Conservation (phyloP, 2,113 vertebrate species). For the Rana temporaria region DNA sequence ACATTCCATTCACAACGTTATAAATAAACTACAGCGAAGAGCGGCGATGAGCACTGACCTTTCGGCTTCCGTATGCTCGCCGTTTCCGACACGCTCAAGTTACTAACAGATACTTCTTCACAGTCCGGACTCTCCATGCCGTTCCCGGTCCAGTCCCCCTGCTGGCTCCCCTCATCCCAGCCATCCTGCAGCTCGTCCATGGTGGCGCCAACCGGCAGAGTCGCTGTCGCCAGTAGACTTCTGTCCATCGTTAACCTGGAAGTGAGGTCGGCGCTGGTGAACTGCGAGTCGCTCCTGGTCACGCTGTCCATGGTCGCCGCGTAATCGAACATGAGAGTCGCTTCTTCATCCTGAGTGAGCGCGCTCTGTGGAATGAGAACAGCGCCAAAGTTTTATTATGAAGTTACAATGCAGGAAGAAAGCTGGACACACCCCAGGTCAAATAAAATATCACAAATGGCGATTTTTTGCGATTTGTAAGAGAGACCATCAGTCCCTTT, state of each 20-base stretch:
- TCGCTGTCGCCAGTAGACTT: conserved; percentile 40
- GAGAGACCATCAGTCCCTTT: too few species aligned
- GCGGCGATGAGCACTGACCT: conserved; percentile 72
- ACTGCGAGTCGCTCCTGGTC: conserved; percentile 66
- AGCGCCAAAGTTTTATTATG: too few species aligned
- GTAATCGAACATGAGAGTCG: conserved; percentile 88
- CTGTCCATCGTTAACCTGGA: conserved; percentile 55
- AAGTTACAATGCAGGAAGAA: too few species aligned
- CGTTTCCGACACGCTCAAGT: conserved; percentile 84
- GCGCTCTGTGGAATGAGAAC: conserved; percentile 66
- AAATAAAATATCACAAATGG: too few species aligned
- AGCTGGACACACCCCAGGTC: too few species aligned
- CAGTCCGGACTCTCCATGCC: conserved; percentile 72
- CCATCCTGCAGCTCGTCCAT: conserved; percentile 60
- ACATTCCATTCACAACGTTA: neutral
- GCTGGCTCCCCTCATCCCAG: conserved; percentile 66
- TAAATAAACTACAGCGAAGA: neutral
- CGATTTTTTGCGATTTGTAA: too few species aligned
- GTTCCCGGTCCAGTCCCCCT: conserved; percentile 74
- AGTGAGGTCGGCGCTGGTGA: conserved; percentile 49
- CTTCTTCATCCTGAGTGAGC: conserved; percentile 86
- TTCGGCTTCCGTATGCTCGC: conserved; percentile 86
- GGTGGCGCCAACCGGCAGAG: neutral
- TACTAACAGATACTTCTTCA: conserved; percentile 83
- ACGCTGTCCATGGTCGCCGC: conserved; percentile 88